These are phyloP conservation scores for Colistium nudipinnis DNA, from an alignment of 2,113 vertebrate genomes.

Conservation along the genomic window DNA sequence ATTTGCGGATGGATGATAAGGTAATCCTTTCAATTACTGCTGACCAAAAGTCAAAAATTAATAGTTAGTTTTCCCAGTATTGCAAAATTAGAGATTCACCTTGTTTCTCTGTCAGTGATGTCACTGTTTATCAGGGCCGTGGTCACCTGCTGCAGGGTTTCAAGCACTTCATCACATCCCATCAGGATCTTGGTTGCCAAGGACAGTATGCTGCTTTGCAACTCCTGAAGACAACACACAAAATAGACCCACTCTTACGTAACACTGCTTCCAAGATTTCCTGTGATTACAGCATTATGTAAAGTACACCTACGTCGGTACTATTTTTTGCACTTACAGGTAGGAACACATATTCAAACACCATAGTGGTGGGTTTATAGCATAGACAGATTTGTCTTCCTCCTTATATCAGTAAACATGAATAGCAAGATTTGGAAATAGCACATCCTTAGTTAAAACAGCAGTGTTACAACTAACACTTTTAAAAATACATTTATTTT, in stretches of 20 bases:
- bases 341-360: neutral
- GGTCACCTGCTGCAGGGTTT: constrained; percentile 96
- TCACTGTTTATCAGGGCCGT: constrained; percentile 95
- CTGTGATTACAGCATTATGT: neutral
- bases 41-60: neutral
- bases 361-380: too few relatives aligned
- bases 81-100: constrained; percentile 80
- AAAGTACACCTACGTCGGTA: too few relatives aligned
- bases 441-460: neutral
- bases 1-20: neutral
- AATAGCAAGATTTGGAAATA: constrained; percentile 4
- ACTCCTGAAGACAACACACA: constrained; percentile 84
- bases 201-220: constrained; percentile 94
- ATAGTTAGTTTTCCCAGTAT: too few relatives aligned
- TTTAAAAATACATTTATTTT: constrained; percentile 15
- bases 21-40: neutral
- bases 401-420: neutral
- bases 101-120: constrained; percentile 89
- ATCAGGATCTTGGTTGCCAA: constrained; percentile 94
- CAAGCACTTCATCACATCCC: constrained; percentile 97
- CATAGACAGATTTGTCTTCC: too few relatives aligned
- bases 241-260: constrained; percentile 72
- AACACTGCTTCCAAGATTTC: constrained; percentile 63
- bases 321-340: neutral
- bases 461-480: neutral